phyloP scores from a whole-genome alignment of 2,113 vertebrate genomes.

The Sturnus vulgaris region DNA sequence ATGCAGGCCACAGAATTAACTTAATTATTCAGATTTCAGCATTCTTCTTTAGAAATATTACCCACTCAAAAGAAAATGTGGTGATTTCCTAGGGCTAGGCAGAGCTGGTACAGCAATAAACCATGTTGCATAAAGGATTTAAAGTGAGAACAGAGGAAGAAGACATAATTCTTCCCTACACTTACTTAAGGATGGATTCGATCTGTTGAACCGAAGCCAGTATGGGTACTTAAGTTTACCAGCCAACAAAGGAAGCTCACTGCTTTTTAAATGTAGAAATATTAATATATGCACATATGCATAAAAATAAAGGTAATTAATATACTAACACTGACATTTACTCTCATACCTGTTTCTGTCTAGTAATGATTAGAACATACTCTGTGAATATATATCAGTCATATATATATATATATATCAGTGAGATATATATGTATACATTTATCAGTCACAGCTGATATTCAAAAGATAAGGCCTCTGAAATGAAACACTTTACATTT shows the following conservation, averaged over 20 bases:
- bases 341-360: background rate
- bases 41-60: background rate
- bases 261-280: background rate
- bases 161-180: background rate
- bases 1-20: background rate
- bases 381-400: background rate
- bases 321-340: background rate
- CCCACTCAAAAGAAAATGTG: background rate
- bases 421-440: background rate
- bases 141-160: background rate
- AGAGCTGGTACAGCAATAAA: background rate
- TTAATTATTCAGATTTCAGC: background rate
- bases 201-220: background rate
- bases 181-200: background rate
- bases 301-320: background rate
- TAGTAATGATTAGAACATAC: background rate
- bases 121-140: background rate
- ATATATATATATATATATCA: background rate
- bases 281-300: background rate
- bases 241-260: background rate
- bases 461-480: background rate
- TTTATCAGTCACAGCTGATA: background rate
- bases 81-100: background rate
- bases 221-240: background rate
- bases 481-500: background rate